Percentiles rank a stretch among this genome's conserved stretches.
Evolutionary conservation across 1,140 invertebrate species (phyloP).

Genomic region (Euura saliciscinereae): DNA sequence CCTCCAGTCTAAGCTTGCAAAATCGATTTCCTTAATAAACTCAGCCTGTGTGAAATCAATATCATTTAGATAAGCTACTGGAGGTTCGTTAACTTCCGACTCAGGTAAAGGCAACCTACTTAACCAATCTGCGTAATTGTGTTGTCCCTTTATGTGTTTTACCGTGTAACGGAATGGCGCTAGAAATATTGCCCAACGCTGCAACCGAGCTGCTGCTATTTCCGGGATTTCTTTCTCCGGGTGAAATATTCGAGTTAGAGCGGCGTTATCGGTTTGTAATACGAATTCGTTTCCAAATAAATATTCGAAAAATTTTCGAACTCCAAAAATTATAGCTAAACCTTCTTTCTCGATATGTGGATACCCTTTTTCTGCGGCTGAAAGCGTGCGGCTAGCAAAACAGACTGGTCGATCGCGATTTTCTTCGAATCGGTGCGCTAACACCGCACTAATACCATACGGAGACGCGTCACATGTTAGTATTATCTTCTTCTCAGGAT

Average conservation of each 20-base stretch:
- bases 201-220: conserved; percentile 27
- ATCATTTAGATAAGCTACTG: not conserved
- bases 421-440: conserved; percentile 16
- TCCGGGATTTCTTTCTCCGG: conserved; percentile 26
- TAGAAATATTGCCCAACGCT: conserved; percentile 29
- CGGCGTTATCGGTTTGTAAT: conserved; percentile 42
- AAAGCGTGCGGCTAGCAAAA: conserved; percentile 17
- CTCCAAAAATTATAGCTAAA: conserved; percentile 29
- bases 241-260: conserved; percentile 36
- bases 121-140: conserved; percentile 36
- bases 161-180: conserved; percentile 28
- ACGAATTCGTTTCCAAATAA: conserved; percentile 37
- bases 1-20: not conserved
- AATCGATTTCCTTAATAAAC: not conserved
- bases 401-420: conserved; percentile 19
- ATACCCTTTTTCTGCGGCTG: conserved; percentile 8
- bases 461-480: conserved; percentile 23
- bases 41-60: not conserved
- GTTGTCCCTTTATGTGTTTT: conserved; percentile 20
- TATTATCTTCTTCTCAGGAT: conserved; percentile 24
- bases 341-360: conserved; percentile 17
- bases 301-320: conserved; percentile 47
- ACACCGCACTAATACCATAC: not conserved
- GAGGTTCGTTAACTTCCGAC: not conserved
- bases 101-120: conserved; percentile 26